These are phyloP conservation scores for Rhynchomys soricoides DNA, from an alignment of 2,113 vertebrate species.

Conservation along the genomic window DNA sequence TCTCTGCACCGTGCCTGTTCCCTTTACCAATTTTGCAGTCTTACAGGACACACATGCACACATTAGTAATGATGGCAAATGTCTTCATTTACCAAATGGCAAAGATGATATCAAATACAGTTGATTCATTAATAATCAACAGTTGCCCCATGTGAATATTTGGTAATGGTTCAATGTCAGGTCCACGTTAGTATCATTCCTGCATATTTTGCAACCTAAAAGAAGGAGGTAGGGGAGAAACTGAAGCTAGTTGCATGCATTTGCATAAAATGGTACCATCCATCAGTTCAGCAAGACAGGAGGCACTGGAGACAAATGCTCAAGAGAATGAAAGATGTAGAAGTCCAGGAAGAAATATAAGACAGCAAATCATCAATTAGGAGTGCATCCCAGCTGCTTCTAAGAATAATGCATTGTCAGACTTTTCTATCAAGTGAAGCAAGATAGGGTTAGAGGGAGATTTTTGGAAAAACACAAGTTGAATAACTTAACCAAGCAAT, in stretches of 20 bases:
- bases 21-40: not conserved
- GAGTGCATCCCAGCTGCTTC: constrained; percentile 23
- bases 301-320: constrained; percentile 30
- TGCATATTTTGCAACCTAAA: not conserved
- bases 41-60: not conserved
- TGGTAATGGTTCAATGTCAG: not conserved
- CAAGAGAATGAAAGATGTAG: constrained; percentile 52
- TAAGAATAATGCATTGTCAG: constrained; percentile 51
- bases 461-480: not conserved
- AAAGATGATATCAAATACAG: not conserved
- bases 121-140: not conserved
- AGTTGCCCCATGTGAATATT: not conserved
- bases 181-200: not conserved
- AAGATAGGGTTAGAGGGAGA: constrained; percentile 42
- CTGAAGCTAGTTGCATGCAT: not conserved
- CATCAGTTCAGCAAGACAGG: constrained; percentile 44
- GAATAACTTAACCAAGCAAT: constrained; percentile 45
- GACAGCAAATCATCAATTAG: constrained; percentile 60
- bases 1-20: no score
- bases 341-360: constrained; percentile 45
- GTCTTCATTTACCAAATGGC: not conserved
- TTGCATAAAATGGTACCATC: constrained; percentile 6
- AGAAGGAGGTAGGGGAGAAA: not conserved
- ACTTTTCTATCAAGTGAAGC: constrained; percentile 52
- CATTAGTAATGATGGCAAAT: not conserved